Base-by-base conservation (phyloP, 2,888 invertebrate genomes). In the Idaea dimidiata region DNA sequence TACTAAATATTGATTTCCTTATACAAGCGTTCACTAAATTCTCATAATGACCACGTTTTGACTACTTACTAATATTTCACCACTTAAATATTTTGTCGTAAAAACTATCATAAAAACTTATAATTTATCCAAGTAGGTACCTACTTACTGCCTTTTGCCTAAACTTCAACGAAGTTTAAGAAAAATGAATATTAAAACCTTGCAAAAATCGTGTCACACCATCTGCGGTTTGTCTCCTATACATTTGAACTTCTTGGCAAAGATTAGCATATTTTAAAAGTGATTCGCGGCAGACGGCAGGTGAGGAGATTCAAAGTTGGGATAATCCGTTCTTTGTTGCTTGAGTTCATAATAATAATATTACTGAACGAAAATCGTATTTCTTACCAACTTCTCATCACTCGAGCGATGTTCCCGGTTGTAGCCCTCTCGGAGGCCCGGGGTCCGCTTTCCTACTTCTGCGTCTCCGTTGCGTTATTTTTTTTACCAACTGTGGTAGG, bases 211-310 rank as follows among this genome's bases (percentile, higher is more conserved):
- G 43, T 43, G 43, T 43, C 43, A 43, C 43, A 43, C 43, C 43
- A 43, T 43, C 43, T 43, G 43, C 3, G 43, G 43, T 10, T 10
- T 43, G 14, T 43, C 43, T 43, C 43, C 43, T 43, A 43, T 10
- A 43, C 43, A 43, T 43, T 8, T 8, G 7, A 43, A 43, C 43
- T 43, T 43, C 43, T 43, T 43, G 43, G 43, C 43, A 43, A 43
- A 71, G 79, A 85, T 86, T 86, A 80, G 75, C 86, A 86, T 86
- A 85, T 83, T 84, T 86, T 79, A 80, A 81, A 81, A 82, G 80
- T 81, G 76, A 78, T 80, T 81, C 77, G 75, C 85, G 43, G 43
- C 43, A 43, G 14, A 43, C 43, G 43, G 10, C 43, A 43, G 43
- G 43, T 43, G 43, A 43, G 43, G 43, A 43, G 43, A 10, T 10